Base-by-base conservation (phyloP, 2,113 vertebrate species). In the Callionymus lyra region DNA sequence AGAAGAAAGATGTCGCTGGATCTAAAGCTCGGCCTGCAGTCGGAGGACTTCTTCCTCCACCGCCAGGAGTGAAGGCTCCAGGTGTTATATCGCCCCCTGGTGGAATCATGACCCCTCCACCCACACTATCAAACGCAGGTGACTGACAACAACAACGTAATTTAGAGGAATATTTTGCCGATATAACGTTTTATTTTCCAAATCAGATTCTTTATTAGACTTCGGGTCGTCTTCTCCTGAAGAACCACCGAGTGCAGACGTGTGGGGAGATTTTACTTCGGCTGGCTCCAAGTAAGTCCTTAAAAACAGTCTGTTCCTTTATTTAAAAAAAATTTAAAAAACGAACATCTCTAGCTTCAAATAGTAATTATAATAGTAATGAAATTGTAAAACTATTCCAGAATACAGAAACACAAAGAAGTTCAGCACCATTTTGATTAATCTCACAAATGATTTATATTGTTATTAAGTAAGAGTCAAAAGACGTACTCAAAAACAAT, bases 261-360 rank as follows among this genome's bases (percentile, higher is more conserved):
- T 84, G 46, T 98, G 94, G 94, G 94, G 94, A 10, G 93, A 98
- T 67, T 97, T 97, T 37, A 81, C 93, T 16, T 79, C 93, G 16
- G 90, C 85, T 38, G 88, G 91, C 14, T 81, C 90, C 0, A 91
- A 89, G 94, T 97, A 67, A 86, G 90, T 62, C 15, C 21, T 34
- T 12, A 27, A 6, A 31, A 15, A 11, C 4, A 11, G 16, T 12
- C 12, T 38, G 14, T 38, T 6, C 9, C 12, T 38, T 9, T 14
- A 13, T 37, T 37, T 2, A 37, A 38, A 38, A 38, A 15, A 2
- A 38, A 13, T 38, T 16, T 13, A 16, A 14, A 6, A 14, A 35
- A 6, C 16, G 11, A n/a, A 3, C 34, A 16, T n/a, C n/a, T n/a
- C n/a, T n/a, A n/a, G n/a, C n/a, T n/a, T n/a, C n/a, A n/a, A n/a